Evolutionary conservation across 2,888 invertebrate genomes (phyloP), one percentile per base, ranked within the genome.

Genomic region (Odontocolon sp.): DNA sequence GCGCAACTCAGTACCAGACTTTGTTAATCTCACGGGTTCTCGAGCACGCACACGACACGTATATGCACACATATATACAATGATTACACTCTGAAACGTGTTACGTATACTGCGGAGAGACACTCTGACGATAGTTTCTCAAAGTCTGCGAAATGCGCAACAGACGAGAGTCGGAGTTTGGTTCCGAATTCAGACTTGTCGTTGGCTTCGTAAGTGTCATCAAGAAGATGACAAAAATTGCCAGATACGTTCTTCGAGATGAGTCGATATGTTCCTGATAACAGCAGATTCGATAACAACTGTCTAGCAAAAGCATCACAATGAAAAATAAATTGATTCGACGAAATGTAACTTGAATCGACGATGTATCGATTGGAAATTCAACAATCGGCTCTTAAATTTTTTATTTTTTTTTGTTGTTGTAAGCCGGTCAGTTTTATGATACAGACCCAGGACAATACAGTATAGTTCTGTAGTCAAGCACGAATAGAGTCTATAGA

Each of bases 1-100:
- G 69, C 77, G 72, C 69, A 72, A 77, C 72, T 72, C 72, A 64
- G 64, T 69, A 77, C 64, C 77, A 77, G 77, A 77, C 77, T 77
- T 77, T 69, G 77, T 77, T 77, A 77, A 77, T 77, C 77, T 77
- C 72, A 77, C 69, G 77, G 77, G 63, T 69, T 63, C 68, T 64
- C 77, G 72, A 57, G 63, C 66, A 69, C 68, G 68, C 77, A 59
- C 61, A 68, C 77, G 1, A 52, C 31, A 8, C 26, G 18, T n/a
- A 31, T 26, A 33, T 14, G 26, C n/a, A 38, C 0, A 54, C 23
- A 68, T 18, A 67, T 26, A 23, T 28, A 42, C 31, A 18, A 40
- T 50, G 33, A 14, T 38, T 31, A 54, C 56, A 69, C 68, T 33
- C 31, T 28, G 26, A 47, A 26, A 54, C 47, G 42, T n/a, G 54